A percentile compares a stretch with the other conserved stretches of the same genome.
Conservation (phyloP, 2,888 invertebrate genomes). For the Cosmopolites sordidus region DNA sequence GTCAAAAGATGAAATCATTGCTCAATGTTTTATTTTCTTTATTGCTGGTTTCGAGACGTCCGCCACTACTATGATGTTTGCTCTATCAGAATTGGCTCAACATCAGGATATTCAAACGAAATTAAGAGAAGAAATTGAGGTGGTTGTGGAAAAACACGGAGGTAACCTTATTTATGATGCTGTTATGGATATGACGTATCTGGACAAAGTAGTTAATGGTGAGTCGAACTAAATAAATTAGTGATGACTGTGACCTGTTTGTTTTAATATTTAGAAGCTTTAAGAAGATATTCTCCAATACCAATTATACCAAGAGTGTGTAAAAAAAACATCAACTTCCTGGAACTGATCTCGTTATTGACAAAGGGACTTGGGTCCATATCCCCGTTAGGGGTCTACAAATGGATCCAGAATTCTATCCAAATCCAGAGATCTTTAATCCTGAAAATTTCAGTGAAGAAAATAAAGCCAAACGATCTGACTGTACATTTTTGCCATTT, state of each 20-base stretch:
- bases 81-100: constrained; percentile 31
- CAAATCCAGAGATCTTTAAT: constrained; percentile 57
- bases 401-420: constrained; percentile 35
- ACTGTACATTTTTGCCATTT: constrained; percentile 45
- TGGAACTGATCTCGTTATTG: constrained; percentile 21
- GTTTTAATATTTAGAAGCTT: constrained; percentile 21
- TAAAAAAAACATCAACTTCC: constrained; percentile 31
- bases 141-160: constrained; percentile 27
- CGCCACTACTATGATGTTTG: constrained; percentile 32
- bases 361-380: constrained; percentile 2
- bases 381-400: constrained; percentile 4
- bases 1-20: constrained; percentile 21
- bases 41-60: constrained; percentile 36
- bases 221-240: too few relatives aligned
- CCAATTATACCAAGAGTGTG: constrained; percentile 28
- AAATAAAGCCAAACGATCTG: constrained; percentile 52
- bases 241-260: too few relatives aligned
- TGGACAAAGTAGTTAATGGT: constrained; percentile 48
- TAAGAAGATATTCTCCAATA: constrained; percentile 28
- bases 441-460: constrained; percentile 57
- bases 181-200: constrained; percentile 36
- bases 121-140: constrained; percentile 29
- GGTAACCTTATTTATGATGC: constrained; percentile 33
- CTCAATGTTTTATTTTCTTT: constrained; percentile 32
- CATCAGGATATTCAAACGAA: constrained; percentile 32